phyloP scores from a whole-genome alignment of 2,797 vertebrate genomes.

The Pangasius sanitwongsei region DNA sequence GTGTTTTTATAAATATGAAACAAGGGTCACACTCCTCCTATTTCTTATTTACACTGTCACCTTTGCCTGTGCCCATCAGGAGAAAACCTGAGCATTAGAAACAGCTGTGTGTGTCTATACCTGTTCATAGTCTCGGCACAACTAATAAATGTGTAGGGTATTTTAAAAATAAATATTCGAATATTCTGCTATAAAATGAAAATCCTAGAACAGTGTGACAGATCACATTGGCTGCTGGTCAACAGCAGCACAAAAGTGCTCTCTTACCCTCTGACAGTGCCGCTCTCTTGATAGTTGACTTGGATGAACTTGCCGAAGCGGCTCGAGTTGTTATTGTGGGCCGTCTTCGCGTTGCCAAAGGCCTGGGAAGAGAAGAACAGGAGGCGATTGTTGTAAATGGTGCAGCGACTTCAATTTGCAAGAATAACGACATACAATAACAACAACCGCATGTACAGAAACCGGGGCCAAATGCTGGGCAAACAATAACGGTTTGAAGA shows the following conservation, averaged over 20 bases:
- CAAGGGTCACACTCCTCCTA: not conserved
- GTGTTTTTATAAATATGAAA: not conserved
- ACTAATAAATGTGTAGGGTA: not conserved
- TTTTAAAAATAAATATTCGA: not conserved
- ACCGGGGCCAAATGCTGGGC: not conserved
- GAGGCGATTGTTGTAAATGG: not conserved
- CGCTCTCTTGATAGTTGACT: slow-evolving; percentile 98
- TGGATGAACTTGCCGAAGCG: slow-evolving; percentile 99
- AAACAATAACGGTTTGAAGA: not conserved
- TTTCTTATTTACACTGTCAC: not conserved
- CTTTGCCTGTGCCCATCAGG: not conserved
- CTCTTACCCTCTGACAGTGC: slow-evolving; percentile 94
- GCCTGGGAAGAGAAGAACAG: slow-evolving; percentile 70
- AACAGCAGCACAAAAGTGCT: not conserved
- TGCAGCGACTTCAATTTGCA: not conserved
- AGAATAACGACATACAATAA: slow-evolving; percentile 34
- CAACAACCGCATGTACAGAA: slow-evolving; percentile 12
- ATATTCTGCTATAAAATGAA: not conserved
- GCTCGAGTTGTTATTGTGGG: slow-evolving; percentile 99
- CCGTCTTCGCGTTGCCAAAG: slow-evolving; percentile 95
- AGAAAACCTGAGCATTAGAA: not conserved
- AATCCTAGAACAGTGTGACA: not conserved
- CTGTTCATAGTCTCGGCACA: too few species aligned
- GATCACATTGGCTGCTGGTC: not conserved
- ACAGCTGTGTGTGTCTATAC: not conserved